These are phyloP conservation scores for Pelagia noctiluca DNA, from an alignment of 30 jellyfish, hydroid and myxozoan species.

Conservation along the genomic window DNA sequence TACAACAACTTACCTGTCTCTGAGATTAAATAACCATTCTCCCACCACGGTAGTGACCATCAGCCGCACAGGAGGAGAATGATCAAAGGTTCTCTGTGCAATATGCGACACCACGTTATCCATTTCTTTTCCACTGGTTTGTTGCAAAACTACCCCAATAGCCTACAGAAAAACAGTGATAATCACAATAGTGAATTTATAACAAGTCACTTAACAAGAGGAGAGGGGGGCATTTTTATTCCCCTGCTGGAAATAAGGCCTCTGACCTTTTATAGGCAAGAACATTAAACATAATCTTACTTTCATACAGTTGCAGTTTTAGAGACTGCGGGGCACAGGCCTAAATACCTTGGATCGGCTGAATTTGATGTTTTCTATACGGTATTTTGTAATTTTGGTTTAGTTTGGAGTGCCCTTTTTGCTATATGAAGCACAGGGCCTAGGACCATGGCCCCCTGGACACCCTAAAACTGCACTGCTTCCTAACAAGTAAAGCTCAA, in stretches of 20 bases:
- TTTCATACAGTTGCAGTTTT: background rate
- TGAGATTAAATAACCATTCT: slow-evolving; percentile 75
- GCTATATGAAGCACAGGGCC: background rate
- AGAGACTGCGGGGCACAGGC: background rate
- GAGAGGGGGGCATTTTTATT: too few species aligned
- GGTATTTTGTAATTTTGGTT: background rate
- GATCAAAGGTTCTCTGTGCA: slow-evolving; percentile 94
- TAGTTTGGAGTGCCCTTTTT: too few species aligned
- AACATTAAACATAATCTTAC: background rate
- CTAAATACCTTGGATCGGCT: background rate
- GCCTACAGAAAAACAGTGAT: slow-evolving; percentile 46
- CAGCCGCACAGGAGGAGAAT: slow-evolving; percentile 79
- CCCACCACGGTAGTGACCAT: slow-evolving; percentile 83
- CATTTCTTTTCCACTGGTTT: slow-evolving; percentile 83
- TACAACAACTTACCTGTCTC: slow-evolving; percentile 76
- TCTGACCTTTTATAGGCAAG: background rate
- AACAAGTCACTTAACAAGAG: background rate
- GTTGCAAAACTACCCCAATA: slow-evolving; percentile 68
- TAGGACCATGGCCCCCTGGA: background rate
- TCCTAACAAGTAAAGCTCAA: background rate
- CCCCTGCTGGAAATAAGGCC: background rate
- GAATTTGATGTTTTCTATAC: background rate
- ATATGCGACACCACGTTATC: slow-evolving; percentile 89
- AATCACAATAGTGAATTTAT: background rate
- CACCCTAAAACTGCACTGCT: background rate